These are phyloP conservation scores for Leptinotarsa peninsularis DNA, from an alignment of 2,888 invertebrate genomes.

Conservation along the genomic window DNA sequence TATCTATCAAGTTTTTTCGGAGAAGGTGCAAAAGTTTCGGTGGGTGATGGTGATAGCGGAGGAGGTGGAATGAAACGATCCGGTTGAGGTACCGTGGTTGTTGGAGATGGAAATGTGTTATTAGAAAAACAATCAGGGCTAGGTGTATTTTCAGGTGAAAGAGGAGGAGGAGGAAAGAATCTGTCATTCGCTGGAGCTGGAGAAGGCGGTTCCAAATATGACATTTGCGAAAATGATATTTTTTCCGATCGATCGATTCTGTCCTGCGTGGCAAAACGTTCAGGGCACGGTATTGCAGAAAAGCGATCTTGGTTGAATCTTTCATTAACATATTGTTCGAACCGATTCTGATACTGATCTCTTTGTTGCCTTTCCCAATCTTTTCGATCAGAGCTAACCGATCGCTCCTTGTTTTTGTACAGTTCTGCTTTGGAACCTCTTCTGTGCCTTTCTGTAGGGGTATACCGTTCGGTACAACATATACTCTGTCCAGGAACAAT, in stretches of 20 bases:
- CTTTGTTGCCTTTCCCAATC: constrained; percentile 50
- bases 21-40: constrained; percentile 56
- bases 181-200: constrained; percentile 70
- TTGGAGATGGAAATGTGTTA: constrained; percentile 68
- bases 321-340: constrained; percentile 52
- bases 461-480: constrained; percentile 58
- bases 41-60: constrained; percentile 63
- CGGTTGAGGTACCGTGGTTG: constrained; percentile 67
- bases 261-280: constrained; percentile 61
- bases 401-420: constrained; percentile 51
- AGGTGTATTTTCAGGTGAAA: constrained; percentile 66
- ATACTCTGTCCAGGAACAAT: constrained; percentile 54
- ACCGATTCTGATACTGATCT: constrained; percentile 43
- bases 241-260: constrained; percentile 54
- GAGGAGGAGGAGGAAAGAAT: constrained; percentile 70
- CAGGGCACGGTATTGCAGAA: constrained; percentile 64
- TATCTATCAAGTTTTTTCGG: constrained; percentile 60
- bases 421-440: constrained; percentile 52
- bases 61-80: constrained; percentile 70
- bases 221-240: constrained; percentile 56
- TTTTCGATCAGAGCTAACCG: constrained; percentile 54
- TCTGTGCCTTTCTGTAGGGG: constrained; percentile 58
- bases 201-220: constrained; percentile 71
- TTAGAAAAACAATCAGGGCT: constrained; percentile 73
- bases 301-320: constrained; percentile 47